phyloP scores from a whole-genome alignment of 2,113 vertebrate species.

The Poicephalus meyeri region DNA sequence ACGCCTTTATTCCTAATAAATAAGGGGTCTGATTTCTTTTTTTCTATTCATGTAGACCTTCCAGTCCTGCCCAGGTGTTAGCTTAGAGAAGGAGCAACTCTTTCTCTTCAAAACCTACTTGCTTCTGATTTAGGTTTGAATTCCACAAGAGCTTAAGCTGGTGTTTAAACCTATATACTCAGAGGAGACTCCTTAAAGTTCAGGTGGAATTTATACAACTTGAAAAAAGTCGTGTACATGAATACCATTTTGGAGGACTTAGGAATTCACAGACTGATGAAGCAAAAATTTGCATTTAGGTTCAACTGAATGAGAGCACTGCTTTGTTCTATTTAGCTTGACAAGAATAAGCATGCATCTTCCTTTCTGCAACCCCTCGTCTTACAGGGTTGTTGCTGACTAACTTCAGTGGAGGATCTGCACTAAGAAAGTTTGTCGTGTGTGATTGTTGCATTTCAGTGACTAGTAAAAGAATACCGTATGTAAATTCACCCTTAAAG shows the following conservation, averaged over 20 bases:
- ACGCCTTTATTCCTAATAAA: background rate
- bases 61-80: background rate
- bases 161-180: background rate
- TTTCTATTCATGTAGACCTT: background rate
- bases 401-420: background rate
- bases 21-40: background rate
- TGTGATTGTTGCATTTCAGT: background rate
- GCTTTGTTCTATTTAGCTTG: background rate
- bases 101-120: background rate
- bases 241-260: background rate
- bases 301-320: background rate
- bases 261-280: background rate
- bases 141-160: background rate
- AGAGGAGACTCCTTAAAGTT: background rate
- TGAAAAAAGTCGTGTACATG: background rate
- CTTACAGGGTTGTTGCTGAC: background rate
- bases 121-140: background rate
- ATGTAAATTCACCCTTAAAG: background rate
- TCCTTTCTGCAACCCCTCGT: background rate
- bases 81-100: background rate
- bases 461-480: background rate
- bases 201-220: background rate
- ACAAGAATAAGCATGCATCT: background rate
- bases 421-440: background rate
- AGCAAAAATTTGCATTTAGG: background rate